These are phyloP conservation scores for Physella acuta DNA, from an alignment of 1,140 invertebrate genomes.

Conservation along the genomic window DNA sequence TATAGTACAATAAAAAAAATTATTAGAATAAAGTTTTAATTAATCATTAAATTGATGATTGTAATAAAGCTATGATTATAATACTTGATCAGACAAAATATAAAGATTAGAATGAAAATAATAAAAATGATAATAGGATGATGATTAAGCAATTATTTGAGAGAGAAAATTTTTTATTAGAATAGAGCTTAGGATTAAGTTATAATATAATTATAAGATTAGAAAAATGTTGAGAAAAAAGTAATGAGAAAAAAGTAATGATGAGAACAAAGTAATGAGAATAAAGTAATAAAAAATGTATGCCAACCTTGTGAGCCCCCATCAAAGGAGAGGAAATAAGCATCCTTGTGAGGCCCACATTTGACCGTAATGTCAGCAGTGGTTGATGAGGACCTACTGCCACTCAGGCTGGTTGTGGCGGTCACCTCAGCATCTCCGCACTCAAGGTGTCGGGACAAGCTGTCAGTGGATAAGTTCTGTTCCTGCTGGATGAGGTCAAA, in stretches of 20 bases:
- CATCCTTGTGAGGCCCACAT: conserved; percentile 50
- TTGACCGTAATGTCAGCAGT: conserved; percentile 40
- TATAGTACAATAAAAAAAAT: background rate
- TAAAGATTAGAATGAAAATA: too few species aligned
- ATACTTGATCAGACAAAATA: too few species aligned
- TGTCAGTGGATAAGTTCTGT: conserved; percentile 42
- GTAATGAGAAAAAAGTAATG: background rate
- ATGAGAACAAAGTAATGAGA: too few species aligned
- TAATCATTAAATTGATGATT: background rate
- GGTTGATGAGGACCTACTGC: conserved; percentile 20
- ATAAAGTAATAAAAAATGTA: too few species aligned
- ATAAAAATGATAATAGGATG: too few species aligned
- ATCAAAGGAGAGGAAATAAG: conserved; percentile 53
- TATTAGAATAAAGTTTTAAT: background rate
- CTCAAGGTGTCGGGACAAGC: conserved; percentile 37
- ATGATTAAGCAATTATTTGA: too few species aligned
- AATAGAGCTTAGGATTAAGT: too few species aligned
- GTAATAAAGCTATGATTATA: too few species aligned
- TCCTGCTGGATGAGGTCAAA: conserved; percentile 14
- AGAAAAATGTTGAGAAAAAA: background rate
- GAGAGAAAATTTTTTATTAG: too few species aligned
- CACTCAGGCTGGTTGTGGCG: conserved; percentile 17
- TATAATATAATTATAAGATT: too few species aligned
- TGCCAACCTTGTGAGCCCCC: conserved; percentile 41
- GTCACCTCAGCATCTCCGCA: conserved; percentile 4